Conservation (phyloP, 92 coral and sea anemone genomes). For the Parazoanthus darwini region DNA sequence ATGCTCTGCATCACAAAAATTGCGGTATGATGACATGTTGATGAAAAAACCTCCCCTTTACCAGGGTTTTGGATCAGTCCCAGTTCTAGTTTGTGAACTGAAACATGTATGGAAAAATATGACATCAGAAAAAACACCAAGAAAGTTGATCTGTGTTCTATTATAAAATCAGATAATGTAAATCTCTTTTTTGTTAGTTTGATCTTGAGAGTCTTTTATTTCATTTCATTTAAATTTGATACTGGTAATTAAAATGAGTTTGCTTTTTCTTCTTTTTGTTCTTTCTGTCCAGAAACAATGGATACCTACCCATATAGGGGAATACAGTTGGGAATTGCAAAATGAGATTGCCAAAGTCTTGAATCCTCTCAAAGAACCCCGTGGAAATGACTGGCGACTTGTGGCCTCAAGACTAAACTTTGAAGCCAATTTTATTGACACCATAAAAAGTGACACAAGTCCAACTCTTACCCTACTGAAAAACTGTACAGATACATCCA, state of each 20-base stretch:
- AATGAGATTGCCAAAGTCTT: conserved; percentile 59
- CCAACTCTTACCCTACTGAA: conserved; percentile 72
- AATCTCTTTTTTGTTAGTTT: not conserved
- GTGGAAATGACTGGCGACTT: conserved; percentile 72
- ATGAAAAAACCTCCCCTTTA: too few relatives aligned
- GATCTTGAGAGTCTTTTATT: not conserved
- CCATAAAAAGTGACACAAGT: conserved; percentile 37
- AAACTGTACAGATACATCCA: conserved; percentile 52
- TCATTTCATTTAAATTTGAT: too few relatives aligned
- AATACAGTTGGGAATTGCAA: conserved; percentile 58
- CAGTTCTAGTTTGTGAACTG: too few relatives aligned
- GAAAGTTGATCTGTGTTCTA: too few relatives aligned
- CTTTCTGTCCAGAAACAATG: conserved; percentile 18
- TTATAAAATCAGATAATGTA: too few relatives aligned
- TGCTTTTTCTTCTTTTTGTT: not conserved
- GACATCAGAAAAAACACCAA: too few relatives aligned
- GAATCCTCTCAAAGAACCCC: conserved; percentile 57
- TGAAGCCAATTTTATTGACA: conserved; percentile 44
- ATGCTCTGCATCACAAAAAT: too few relatives aligned
- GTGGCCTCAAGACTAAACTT: conserved; percentile 77
- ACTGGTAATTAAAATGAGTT: not conserved
- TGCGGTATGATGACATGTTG: too few relatives aligned
- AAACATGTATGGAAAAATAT: too few relatives aligned
- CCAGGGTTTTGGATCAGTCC: too few relatives aligned
- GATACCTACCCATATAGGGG: conserved; percentile 32